phyloP scores from a whole-genome alignment of 2,113 vertebrate species.

The Acrocephalus kingi region DNA sequence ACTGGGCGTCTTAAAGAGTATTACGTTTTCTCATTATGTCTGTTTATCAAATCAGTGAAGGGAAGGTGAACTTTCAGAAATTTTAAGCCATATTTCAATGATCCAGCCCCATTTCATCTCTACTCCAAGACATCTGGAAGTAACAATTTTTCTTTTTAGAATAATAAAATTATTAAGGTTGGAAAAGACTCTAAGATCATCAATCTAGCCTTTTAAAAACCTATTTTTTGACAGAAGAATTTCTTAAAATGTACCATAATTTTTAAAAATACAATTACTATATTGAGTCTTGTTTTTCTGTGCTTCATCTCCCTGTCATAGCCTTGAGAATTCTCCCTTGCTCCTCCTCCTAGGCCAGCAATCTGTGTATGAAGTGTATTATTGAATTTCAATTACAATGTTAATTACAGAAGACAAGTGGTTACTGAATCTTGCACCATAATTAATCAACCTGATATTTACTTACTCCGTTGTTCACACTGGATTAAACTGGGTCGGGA shows the following conservation, averaged over 20 bases:
- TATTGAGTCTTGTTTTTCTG: neutral
- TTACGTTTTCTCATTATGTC: neutral
- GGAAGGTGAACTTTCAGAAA: neutral
- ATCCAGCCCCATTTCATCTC: neutral
- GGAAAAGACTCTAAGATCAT: neutral
- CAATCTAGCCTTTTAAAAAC: neutral
- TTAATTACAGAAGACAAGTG: conserved; percentile 64
- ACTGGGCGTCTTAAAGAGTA: neutral
- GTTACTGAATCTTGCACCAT: conserved; percentile 50
- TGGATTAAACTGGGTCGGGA: conserved; percentile 69
- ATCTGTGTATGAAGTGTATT: neutral
- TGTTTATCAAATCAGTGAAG: neutral
- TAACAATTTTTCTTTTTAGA: neutral
- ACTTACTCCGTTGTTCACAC: conserved; percentile 67
- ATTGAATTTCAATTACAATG: conserved; percentile 56
- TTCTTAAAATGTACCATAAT: neutral
- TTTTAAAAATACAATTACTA: neutral
- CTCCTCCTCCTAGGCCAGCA: neutral
- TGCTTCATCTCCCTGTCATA: neutral
- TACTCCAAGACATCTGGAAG: neutral
- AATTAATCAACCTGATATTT: conserved; percentile 75
- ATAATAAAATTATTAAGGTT: neutral
- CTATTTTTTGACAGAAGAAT: neutral
- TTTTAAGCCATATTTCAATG: neutral
- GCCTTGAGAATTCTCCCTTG: neutral